Base-by-base conservation (phyloP, 2,113 vertebrate genomes). In the Lepus timidus region DNA sequence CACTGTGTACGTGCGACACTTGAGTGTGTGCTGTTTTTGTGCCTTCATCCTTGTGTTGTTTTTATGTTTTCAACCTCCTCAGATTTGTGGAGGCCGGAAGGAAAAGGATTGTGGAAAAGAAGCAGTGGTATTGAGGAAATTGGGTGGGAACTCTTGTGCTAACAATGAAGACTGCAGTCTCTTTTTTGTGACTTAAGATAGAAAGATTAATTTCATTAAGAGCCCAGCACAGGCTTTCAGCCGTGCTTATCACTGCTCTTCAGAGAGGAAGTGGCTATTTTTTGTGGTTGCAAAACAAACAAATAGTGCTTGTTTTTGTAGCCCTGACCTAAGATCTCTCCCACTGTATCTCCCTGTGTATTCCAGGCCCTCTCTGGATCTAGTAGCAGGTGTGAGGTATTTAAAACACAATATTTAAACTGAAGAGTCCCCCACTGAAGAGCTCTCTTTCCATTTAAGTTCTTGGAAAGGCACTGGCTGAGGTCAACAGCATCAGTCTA, bases 221-320 rank as follows among this genome's bases (percentile, higher is more conserved):
- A 97, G 87, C 33, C 33, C 36, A 92, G 52, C 25, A 33, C 75
- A 95, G 88, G 95, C 52, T n/a, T 73, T 22, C 80, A 93, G 71
- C 31, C 44, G 8, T 94, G 71, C 94, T 98, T 98, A 97, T 97
- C 97, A 96, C 93, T 67, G 55, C 58, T 80, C 90, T 96, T 97
- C 95, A 97, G 96, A 73, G 90, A 98, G 97, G 97, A 98, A 98
- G 96, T 94, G 11, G 91, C 64, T 49, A 44, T 52, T 85, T 97
- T 97, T 97, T 98, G 65, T 92, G 85, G 4, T 89, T 93, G 75
- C 25, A 97, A 98, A 98, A 92, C 95, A 98, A 98, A 96, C 85
- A 97, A 97, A 97, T 73, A 96, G 58, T 65, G 83, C 16, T 92
- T 97, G 82, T 98, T 98, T 98, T 97, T 91, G 94, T 82, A 98